A percentile compares a stretch with the other conserved stretches of the same genome.
phyloP scores from a whole-genome alignment of 2,888 invertebrate species.

The Lysandra coridon region DNA sequence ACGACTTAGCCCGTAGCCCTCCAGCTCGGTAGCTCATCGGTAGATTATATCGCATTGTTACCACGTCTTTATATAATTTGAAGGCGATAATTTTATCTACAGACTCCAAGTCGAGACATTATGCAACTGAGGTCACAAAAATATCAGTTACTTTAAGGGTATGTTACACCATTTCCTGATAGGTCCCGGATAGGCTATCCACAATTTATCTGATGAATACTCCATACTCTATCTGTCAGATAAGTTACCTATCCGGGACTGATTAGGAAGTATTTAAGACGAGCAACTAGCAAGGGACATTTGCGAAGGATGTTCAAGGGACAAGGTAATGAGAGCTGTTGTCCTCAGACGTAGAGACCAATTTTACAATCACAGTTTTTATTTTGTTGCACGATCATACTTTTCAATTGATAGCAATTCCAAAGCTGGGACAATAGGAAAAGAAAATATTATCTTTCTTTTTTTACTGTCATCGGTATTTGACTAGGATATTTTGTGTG shows the following conservation, averaged over 20 bases:
- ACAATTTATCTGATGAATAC: too few species aligned
- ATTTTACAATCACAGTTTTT: too few species aligned
- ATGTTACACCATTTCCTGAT: too few species aligned
- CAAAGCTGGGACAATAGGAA: too few species aligned
- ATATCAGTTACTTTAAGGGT: not conserved
- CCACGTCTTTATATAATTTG: conserved; percentile 21
- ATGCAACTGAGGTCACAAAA: not conserved
- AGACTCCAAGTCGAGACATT: not conserved
- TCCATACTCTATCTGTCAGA: too few species aligned
- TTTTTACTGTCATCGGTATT: too few species aligned
- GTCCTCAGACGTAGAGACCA: not conserved
- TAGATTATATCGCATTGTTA: conserved; percentile 18
- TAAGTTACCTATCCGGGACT: too few species aligned
- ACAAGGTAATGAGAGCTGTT: not conserved
- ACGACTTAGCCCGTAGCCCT: conserved; percentile 23
- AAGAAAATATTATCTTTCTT: too few species aligned
- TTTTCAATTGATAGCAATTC: not conserved
- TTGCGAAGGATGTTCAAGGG: not conserved
- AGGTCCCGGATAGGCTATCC: too few species aligned
- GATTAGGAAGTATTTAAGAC: not conserved
- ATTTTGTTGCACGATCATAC: not conserved
- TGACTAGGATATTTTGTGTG: too few species aligned
- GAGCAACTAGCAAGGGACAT: not conserved
- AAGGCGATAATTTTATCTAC: not conserved
- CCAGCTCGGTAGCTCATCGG: conserved; percentile 21